These are phyloP conservation scores for Coenonympha arcania DNA, from an alignment of 2,888 invertebrate genomes.

Conservation along the genomic window DNA sequence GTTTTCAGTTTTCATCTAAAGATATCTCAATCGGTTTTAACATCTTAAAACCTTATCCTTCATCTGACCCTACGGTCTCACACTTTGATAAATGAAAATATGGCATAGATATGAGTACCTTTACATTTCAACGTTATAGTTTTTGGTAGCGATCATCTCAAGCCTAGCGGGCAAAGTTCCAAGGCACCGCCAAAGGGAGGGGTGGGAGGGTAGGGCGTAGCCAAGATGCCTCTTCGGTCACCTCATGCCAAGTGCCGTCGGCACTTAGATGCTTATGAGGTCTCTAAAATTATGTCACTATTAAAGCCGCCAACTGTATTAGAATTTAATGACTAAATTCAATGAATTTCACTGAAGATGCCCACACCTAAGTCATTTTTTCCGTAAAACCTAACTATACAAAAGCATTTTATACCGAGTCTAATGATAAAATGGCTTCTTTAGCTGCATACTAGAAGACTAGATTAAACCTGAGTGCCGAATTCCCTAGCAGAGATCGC, in stretches of 20 bases:
- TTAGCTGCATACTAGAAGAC: no score
- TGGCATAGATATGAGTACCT: not conserved
- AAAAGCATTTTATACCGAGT: no score
- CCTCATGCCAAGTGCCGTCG: constrained; percentile 46
- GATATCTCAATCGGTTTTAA: no score
- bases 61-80: not conserved
- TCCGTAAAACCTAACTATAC: no score
- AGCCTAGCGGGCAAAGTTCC: constrained; percentile 63
- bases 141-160: constrained; percentile 47
- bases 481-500: no score
- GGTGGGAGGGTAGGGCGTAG: constrained; percentile 34
- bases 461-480: no score
- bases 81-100: not conserved
- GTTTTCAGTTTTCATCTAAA: no score
- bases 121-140: not conserved
- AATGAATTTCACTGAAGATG: no score
- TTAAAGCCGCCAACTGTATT: constrained; percentile 3
- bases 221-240: constrained; percentile 45
- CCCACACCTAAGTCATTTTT: no score
- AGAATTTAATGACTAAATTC: not conserved
- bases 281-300: constrained; percentile 17
- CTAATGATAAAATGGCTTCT: no score
- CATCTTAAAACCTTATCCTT: no score
- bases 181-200: constrained; percentile 42
- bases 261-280: constrained; percentile 29